A percentile compares a stretch with the other conserved stretches of the same genome.
phyloP scores from a whole-genome alignment of 2,797 vertebrate species.

The Neoniphon sammara region DNA sequence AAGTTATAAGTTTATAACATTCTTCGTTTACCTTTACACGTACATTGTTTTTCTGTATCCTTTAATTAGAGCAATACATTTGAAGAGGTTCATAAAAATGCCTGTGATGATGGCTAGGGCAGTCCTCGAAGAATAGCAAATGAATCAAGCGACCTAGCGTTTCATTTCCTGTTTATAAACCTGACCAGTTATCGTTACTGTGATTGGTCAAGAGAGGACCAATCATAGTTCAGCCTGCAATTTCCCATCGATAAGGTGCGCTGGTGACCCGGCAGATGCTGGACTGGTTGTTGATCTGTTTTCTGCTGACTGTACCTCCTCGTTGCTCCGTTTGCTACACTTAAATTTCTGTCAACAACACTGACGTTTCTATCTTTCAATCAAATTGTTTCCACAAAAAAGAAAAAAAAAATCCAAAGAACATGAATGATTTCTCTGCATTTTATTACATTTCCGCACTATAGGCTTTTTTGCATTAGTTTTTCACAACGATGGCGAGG shows the following conservation, averaged over 20 bases:
- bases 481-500: slow-evolving; percentile 73
- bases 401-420: slow-evolving; percentile 24
- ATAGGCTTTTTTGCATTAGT: slow-evolving; percentile 65
- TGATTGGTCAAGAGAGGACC: slow-evolving; percentile 70
- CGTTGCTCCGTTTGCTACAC: too few relatives aligned
- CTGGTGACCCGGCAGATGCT: too few relatives aligned
- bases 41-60: not conserved
- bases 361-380: not conserved
- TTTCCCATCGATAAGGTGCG: not conserved
- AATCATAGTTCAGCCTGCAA: slow-evolving; percentile 23
- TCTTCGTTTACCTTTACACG: slow-evolving; percentile 51
- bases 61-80: not conserved
- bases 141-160: too few relatives aligned
- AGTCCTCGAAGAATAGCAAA: too few relatives aligned
- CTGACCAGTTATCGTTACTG: not conserved
- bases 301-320: too few relatives aligned
- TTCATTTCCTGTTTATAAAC: slow-evolving; percentile 74
- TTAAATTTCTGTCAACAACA: too few relatives aligned
- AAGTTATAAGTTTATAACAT: rapidly evolving
- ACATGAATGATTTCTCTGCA: not conserved
- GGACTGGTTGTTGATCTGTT: too few relatives aligned
- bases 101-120: not conserved
- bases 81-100: rapidly evolving
- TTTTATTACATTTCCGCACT: slow-evolving; percentile 76
- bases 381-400: not conserved